A percentile compares a stretch with the other conserved stretches of the same genome.
phyloP scores from a whole-genome alignment of 30 jellyfish, hydroid and myxozoan species.

The Aurelia aurita complex sp. Pacific region DNA sequence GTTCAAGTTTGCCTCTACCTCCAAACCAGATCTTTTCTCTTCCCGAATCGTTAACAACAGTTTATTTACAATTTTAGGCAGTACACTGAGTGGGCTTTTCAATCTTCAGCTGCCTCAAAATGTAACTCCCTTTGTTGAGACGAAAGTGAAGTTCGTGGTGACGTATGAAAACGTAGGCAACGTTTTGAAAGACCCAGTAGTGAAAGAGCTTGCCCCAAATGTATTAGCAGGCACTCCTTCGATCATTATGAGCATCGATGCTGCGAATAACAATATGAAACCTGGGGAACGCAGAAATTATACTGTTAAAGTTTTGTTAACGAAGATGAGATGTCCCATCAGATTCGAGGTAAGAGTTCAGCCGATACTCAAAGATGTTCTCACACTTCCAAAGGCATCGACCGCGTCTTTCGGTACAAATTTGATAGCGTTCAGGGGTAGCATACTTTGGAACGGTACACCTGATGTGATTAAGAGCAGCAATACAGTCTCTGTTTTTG shows the following conservation, averaged over 20 bases:
- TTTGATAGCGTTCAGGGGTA: too few species aligned
- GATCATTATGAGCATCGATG: conserved; percentile 24
- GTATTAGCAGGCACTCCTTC: conserved; percentile 86
- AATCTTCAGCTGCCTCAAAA: conserved; percentile 39
- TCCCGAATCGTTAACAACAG: too few species aligned
- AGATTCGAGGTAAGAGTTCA: conserved; percentile 73
- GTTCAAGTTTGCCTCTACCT: too few species aligned
- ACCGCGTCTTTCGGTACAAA: too few species aligned
- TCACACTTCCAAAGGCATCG: too few species aligned
- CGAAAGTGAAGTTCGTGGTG: conserved; percentile 39
- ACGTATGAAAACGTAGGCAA: conserved; percentile 50
- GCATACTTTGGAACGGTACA: too few species aligned
- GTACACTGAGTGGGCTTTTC: conserved; percentile 36
- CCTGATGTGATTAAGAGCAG: too few species aligned
- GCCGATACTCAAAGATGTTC: too few species aligned
- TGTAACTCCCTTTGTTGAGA: conserved; percentile 78
- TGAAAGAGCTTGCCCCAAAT: conserved; percentile 16
- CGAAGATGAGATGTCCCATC: conserved; percentile 67
- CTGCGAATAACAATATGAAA: conserved; percentile 24
- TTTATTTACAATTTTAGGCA: conserved; percentile 12
- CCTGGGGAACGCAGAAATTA: conserved; percentile 72
- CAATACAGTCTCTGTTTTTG: too few species aligned
- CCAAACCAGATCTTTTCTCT: too few species aligned
- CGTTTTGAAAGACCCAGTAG: conserved; percentile 53
- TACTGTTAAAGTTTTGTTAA: conserved; percentile 57